Base-by-base conservation (phyloP, 2,797 vertebrate genomes). In the Lateolabrax maculatus region DNA sequence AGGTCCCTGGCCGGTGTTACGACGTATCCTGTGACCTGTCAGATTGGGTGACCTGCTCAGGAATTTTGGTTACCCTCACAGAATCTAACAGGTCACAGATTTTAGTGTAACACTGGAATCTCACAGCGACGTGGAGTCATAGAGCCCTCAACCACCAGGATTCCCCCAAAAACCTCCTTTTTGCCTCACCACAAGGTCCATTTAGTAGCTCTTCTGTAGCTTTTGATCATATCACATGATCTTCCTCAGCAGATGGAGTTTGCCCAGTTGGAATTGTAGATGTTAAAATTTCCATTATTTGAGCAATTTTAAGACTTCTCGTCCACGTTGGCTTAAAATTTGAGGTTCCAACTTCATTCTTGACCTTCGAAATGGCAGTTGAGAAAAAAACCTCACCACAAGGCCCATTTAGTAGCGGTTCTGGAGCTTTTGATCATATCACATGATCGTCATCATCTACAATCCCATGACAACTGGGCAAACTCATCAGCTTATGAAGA, bases 331-430 rank as follows among this genome's bases (percentile, higher is more conserved):
- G 43, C 27, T 21, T 62, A 36, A 71, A 36, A 49, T 21, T 8
- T 70, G 23, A 64, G 2, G 39, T 49, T 12, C 29, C 5, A 18
- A 43, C 2, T 48, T 25, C 15, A 34, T 62, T 66, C 31, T 55
- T 44, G 27, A 81, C 18, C 6, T 64, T 46, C 3, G 11, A 60
- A 63, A 49, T 49, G 39, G 61, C 56, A n/a, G 18, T 15, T 19
- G 6, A 31, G 25, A 34, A 43, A 29, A 61, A 64, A 61, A 31
- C 60, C n/a, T 69, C 13, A 6, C 36, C 29, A 31, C 15, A 41
- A 46, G 58, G 34, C 51, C 53, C n/a, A 9, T 37, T 68, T 49
- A 51, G 52, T 52, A 43, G 72, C 48, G 44, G 23, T 6, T 37
- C 12, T 75, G 52, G n/a, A 39, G 29, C 21, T 39, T 51, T 71